These are phyloP conservation scores for Andrena camellia DNA, from an alignment of 2,888 invertebrate genomes.

Conservation along the genomic window DNA sequence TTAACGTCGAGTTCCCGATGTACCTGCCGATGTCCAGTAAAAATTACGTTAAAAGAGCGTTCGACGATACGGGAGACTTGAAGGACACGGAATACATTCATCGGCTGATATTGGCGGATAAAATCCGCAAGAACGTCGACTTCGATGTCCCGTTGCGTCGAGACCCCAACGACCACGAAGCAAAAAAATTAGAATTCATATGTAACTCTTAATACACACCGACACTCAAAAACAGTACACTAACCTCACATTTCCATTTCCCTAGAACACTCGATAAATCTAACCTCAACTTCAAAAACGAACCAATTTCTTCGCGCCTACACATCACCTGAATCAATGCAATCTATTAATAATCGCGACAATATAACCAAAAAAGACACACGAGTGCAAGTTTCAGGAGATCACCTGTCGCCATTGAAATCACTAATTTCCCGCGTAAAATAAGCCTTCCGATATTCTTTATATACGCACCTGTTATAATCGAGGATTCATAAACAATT, in stretches of 20 bases:
- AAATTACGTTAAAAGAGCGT: conserved; percentile 77
- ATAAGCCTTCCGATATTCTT: not conserved
- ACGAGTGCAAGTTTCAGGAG: not conserved
- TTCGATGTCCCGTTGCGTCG: conserved; percentile 68
- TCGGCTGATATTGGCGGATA: conserved; percentile 71
- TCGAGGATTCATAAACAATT: not conserved
- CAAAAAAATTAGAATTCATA: conserved; percentile 56
- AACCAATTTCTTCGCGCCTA: too few species aligned
- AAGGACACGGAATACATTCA: conserved; percentile 70
- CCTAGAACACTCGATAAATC: not conserved
- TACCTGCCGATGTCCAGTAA: conserved; percentile 86
- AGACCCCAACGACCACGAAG: conserved; percentile 56
- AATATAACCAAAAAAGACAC: not conserved
- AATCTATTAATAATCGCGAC: too few species aligned
- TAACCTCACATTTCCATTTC: not conserved
- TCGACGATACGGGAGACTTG: conserved; percentile 63
- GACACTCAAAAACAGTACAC: not conserved
- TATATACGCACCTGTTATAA: not conserved
- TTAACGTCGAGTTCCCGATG: conserved; percentile 87
- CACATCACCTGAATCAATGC: too few species aligned
- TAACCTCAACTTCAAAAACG: too few species aligned
- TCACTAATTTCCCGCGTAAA: not conserved
- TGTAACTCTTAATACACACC: conserved; percentile 42
- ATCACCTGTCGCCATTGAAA: not conserved
- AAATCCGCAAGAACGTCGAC: conserved; percentile 76